Evolutionary conservation across 53 echinoderm and acorn worm species (phyloP).

Genomic region (Antedon mediterranea): DNA sequence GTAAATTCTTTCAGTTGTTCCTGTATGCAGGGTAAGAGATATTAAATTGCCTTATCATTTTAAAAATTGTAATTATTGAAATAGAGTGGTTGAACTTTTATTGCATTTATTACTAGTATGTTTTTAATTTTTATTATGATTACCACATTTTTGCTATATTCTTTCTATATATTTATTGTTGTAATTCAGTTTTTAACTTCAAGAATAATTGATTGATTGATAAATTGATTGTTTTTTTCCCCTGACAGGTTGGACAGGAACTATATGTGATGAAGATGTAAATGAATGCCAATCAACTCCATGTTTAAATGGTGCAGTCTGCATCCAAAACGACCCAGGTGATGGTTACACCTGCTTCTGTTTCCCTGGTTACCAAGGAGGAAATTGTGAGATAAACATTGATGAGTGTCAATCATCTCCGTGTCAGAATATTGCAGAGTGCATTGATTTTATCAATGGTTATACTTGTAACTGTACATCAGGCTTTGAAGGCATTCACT

Average conservation of each 20-base stretch:
- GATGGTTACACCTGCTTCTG: slow-evolving; percentile 39
- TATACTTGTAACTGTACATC: slow-evolving; percentile 17
- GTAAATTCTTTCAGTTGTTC: not conserved
- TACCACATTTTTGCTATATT: no score
- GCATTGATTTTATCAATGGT: slow-evolving; percentile 11
- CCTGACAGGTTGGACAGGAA: slow-evolving; percentile 23
- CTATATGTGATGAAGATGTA: slow-evolving; percentile 22
- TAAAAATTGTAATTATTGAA: no score
- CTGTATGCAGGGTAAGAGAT: not conserved
- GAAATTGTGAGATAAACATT: slow-evolving; percentile 23
- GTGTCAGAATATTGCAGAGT: slow-evolving; percentile 20
- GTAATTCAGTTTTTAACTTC: no score
- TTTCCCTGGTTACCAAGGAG: slow-evolving; percentile 34
- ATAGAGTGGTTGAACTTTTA: no score
- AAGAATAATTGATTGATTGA: no score
- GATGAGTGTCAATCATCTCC: slow-evolving; percentile 26
- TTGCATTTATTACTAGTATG: no score
- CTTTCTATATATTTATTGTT: no score
- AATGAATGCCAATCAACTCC: slow-evolving; percentile 32
- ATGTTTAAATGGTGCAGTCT: slow-evolving; percentile 32
- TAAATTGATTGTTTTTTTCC: no score
- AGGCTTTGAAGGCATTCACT: slow-evolving; percentile 4
- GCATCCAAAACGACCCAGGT: slow-evolving; percentile 28
- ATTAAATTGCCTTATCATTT: not conserved
- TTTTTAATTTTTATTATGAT: no score